These are phyloP conservation scores for Aspidiotus rigidus DNA, from an alignment of 2,888 invertebrate species.

Conservation along the genomic window DNA sequence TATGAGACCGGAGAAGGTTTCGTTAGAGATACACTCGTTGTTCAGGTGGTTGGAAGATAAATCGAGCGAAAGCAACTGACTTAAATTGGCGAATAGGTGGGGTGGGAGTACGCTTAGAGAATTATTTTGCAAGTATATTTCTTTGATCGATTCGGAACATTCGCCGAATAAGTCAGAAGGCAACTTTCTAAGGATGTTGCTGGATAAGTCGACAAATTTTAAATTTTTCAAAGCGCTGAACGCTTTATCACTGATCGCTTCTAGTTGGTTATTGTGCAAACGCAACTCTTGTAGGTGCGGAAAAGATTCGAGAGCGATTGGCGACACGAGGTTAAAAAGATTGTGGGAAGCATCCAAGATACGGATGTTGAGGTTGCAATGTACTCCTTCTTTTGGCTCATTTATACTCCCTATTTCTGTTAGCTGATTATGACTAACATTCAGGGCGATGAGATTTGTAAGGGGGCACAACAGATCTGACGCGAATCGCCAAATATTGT, in stretches of 20 bases:
- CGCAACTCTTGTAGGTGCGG: slow-evolving; percentile 68
- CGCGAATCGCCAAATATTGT: slow-evolving; percentile 83
- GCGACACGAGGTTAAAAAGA: slow-evolving; percentile 72
- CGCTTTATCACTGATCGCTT: slow-evolving; percentile 76
- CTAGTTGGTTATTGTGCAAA: slow-evolving; percentile 79
- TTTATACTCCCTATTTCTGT: slow-evolving; percentile 81
- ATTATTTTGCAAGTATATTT: slow-evolving; percentile 84
- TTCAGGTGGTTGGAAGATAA: slow-evolving; percentile 77
- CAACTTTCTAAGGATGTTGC: slow-evolving; percentile 79
- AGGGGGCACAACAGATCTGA: slow-evolving; percentile 75
- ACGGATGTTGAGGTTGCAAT: slow-evolving; percentile 69
- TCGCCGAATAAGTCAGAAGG: slow-evolving; percentile 78
- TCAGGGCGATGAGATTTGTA: slow-evolving; percentile 66
- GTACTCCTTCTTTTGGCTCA: background rate
- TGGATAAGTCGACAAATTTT: slow-evolving; percentile 77
- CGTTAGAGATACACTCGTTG: slow-evolving; percentile 74
- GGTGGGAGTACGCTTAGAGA: slow-evolving; percentile 77
- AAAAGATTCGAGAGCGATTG: slow-evolving; percentile 70
- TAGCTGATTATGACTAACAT: slow-evolving; percentile 76
- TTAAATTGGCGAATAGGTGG: slow-evolving; percentile 73
- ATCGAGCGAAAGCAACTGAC: slow-evolving; percentile 70
- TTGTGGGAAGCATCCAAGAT: slow-evolving; percentile 74
- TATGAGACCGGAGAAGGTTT: slow-evolving; percentile 78
- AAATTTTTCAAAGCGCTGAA: slow-evolving; percentile 69
- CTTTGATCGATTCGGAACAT: slow-evolving; percentile 67